Conservation (phyloP, 2,888 invertebrate genomes). For the Lasioglossum malachurum region DNA sequence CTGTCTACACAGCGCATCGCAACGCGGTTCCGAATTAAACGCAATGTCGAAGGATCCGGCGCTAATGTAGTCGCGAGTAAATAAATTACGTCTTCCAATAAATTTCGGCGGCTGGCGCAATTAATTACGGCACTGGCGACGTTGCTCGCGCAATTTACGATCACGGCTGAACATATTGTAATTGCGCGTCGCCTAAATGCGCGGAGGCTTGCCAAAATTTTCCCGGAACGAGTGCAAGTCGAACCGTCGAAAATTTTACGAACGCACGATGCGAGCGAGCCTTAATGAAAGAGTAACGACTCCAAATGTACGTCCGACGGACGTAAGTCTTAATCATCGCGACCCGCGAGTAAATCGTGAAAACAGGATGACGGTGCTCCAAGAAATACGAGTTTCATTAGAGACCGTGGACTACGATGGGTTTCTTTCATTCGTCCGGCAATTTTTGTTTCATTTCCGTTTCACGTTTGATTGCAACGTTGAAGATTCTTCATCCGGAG, state of each 20-base stretch:
- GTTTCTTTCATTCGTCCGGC: background rate
- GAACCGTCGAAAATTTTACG: slow-evolving; percentile 8
- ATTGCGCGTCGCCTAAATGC: slow-evolving; percentile 43
- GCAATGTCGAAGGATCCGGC: slow-evolving; percentile 30
- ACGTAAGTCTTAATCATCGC: slow-evolving; percentile 16
- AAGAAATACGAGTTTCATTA: slow-evolving; percentile 32
- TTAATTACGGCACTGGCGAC: slow-evolving; percentile 60
- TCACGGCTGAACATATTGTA: slow-evolving; percentile 53
- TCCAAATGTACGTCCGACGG: slow-evolving; percentile 25
- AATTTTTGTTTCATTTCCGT: slow-evolving; percentile 6
- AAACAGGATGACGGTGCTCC: background rate
- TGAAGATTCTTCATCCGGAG: background rate
- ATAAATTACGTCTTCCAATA: slow-evolving; percentile 66
- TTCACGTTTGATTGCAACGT: background rate
- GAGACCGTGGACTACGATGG: slow-evolving; percentile 3
- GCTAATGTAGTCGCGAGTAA: slow-evolving; percentile 46
- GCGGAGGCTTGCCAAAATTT: slow-evolving; percentile 55
- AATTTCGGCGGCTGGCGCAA: slow-evolving; percentile 52
- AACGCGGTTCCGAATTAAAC: background rate
- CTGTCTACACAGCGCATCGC: background rate
- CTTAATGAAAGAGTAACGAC: slow-evolving; percentile 26
- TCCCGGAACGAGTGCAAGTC: slow-evolving; percentile 15
- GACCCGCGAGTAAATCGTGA: background rate
- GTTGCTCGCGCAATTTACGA: slow-evolving; percentile 56
- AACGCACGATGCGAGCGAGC: background rate